phyloP scores from a whole-genome alignment of 2,888 invertebrate species.

The Dyspetes luteomarginatus region DNA sequence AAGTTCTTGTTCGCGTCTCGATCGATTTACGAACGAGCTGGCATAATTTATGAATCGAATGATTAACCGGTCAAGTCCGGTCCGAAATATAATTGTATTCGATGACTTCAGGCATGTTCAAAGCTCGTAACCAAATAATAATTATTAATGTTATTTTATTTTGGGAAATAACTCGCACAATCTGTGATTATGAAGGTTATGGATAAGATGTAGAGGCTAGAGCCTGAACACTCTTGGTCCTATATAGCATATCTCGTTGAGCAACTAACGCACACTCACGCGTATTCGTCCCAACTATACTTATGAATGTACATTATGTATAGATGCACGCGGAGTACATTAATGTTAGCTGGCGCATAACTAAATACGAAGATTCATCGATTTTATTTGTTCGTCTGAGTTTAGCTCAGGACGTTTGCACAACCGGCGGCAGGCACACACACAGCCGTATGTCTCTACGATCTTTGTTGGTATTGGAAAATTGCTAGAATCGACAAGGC shows the following conservation, averaged over 20 bases:
- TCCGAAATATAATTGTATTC: neutral
- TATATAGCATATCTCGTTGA: slow-evolving; percentile 53
- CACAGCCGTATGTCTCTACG: neutral
- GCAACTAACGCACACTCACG: slow-evolving; percentile 64
- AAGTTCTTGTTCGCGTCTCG: slow-evolving; percentile 38
- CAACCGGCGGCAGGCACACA: slow-evolving; percentile 58
- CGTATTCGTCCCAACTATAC: slow-evolving; percentile 68
- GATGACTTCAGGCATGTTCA: neutral
- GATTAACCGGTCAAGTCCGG: slow-evolving; percentile 26
- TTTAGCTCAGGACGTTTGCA: slow-evolving; percentile 64
- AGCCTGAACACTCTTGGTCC: neutral
- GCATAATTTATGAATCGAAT: slow-evolving; percentile 36
- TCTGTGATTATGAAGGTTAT: neutral
- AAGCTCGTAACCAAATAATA: neutral
- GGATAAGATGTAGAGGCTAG: neutral
- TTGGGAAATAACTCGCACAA: slow-evolving; percentile 16
- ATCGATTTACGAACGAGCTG: slow-evolving; percentile 51
- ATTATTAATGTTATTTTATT: neutral
- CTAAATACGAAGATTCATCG: slow-evolving; percentile 66
- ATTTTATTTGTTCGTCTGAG: slow-evolving; percentile 69
- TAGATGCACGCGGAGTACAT: slow-evolving; percentile 72
- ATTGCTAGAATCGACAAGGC: neutral
- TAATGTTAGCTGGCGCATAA: slow-evolving; percentile 71
- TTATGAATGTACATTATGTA: slow-evolving; percentile 74
- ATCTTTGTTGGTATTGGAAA: slow-evolving; percentile 17